These are phyloP conservation scores for Drosophila varians DNA, from an alignment of 1,140 invertebrate species.

Conservation along the genomic window DNA sequence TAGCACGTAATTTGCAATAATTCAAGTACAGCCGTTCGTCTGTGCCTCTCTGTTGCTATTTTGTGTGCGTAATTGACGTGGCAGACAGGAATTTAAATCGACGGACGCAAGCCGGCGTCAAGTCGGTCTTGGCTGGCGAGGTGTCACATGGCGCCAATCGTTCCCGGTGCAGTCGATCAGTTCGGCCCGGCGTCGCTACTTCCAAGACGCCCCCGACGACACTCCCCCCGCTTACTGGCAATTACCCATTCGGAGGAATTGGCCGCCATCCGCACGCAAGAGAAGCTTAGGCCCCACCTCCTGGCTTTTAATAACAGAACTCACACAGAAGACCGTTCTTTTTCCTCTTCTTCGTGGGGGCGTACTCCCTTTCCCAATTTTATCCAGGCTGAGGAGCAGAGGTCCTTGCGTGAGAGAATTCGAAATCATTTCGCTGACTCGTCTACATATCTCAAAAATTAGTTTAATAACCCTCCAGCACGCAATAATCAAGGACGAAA, in stretches of 20 bases:
- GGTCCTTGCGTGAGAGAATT: slow-evolving; percentile 40
- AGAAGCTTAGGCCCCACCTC: background rate
- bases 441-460: slow-evolving; percentile 23
- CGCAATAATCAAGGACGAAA: slow-evolving; percentile 14
- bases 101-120: slow-evolving; percentile 13
- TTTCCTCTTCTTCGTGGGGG: slow-evolving; percentile 4
- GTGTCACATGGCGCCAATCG: slow-evolving; percentile 37
- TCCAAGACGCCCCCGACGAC: background rate
- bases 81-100: slow-evolving; percentile 48
- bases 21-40: slow-evolving; percentile 21
- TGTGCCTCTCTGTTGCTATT: slow-evolving; percentile 22
- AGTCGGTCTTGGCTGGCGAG: slow-evolving; percentile 19
- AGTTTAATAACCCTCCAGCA: slow-evolving; percentile 25
- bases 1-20: slow-evolving; percentile 43
- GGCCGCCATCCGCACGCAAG: background rate
- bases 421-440: slow-evolving; percentile 1
- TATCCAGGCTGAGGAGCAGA: background rate
- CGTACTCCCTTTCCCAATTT: slow-evolving; percentile 4
- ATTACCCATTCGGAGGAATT: background rate
- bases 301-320: background rate
- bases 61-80: slow-evolving; percentile 38
- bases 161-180: slow-evolving; percentile 2
- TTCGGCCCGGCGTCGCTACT: background rate
- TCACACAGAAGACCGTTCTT: background rate
- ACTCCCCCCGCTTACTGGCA: background rate